Conservation (phyloP, 2,113 vertebrate genomes). For the Planiliza haematocheilus region DNA sequence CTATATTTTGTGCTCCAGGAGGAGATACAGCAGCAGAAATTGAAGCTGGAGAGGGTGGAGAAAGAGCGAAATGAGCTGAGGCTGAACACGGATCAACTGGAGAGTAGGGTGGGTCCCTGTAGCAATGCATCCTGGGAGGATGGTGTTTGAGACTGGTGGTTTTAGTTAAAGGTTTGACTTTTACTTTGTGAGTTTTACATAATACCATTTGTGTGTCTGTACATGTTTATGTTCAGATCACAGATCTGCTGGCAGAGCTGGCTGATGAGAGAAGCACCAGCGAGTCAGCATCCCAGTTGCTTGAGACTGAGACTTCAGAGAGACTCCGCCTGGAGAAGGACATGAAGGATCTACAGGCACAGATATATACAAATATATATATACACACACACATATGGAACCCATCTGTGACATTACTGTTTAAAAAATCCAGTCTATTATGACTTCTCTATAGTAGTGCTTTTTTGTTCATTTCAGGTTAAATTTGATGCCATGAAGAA, state of each 20-base stretch:
- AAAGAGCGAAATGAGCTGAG: constrained; percentile 95
- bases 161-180: constrained; percentile 32
- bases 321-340: constrained; percentile 94
- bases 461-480: constrained; percentile 78
- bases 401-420: background rate
- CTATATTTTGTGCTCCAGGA: constrained; percentile 83
- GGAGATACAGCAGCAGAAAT: constrained; percentile 93
- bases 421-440: background rate
- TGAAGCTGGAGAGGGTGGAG: constrained; percentile 93
- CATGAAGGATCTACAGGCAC: constrained; percentile 95
- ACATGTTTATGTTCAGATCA: constrained; percentile 83
- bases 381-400: background rate
- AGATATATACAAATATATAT: constrained; percentile 19
- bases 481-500: constrained; percentile 93
- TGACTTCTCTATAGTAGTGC: background rate
- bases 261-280: constrained; percentile 94
- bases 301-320: constrained; percentile 92
- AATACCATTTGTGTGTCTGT: constrained; percentile 2
- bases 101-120: constrained; percentile 89
- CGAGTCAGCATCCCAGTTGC: constrained; percentile 96
- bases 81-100: constrained; percentile 92
- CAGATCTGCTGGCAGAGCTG: constrained; percentile 93
- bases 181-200: constrained; percentile 25
- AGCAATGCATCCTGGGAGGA: constrained; percentile 50
- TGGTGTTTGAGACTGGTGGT: constrained; percentile 14